Evolutionary conservation across 2,888 invertebrate species (phyloP).

Genomic region (Sarcophaga caerulescens): DNA sequence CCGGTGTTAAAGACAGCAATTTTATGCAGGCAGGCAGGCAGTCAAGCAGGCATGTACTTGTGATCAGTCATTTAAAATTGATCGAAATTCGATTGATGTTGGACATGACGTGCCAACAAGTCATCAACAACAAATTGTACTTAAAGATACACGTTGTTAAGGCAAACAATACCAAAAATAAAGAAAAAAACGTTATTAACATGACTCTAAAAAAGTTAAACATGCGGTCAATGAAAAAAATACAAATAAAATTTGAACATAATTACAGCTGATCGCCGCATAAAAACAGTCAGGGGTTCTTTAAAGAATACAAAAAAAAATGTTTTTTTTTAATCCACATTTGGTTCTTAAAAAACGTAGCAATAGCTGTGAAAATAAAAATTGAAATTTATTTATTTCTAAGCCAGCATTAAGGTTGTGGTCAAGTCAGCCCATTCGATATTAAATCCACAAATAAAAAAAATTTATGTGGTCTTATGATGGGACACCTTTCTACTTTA

Average conservation of each 20-base stretch:
- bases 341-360: background rate
- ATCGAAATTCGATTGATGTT: slow-evolving; percentile 62
- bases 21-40: background rate
- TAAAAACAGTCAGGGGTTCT: background rate
- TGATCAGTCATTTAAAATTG: slow-evolving; percentile 66
- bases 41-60: slow-evolving; percentile 42
- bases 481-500: slow-evolving; percentile 25
- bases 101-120: slow-evolving; percentile 61
- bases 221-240: background rate
- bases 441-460: slow-evolving; percentile 1
- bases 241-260: background rate
- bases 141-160: slow-evolving; percentile 38
- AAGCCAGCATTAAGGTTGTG: slow-evolving; percentile 20
- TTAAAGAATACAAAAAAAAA: slow-evolving; percentile 9
- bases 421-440: slow-evolving; percentile 19
- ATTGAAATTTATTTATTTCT: background rate
- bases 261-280: slow-evolving; percentile 34
- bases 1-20: background rate
- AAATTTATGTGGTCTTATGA: background rate
- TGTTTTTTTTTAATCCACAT: slow-evolving; percentile 15
- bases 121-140: slow-evolving; percentile 50
- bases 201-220: slow-evolving; percentile 6
- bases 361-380: slow-evolving; percentile 21
- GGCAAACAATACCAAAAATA: background rate
- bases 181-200: background rate